phyloP scores from a whole-genome alignment of 2,113 vertebrate species.

The Glareola pratincola region DNA sequence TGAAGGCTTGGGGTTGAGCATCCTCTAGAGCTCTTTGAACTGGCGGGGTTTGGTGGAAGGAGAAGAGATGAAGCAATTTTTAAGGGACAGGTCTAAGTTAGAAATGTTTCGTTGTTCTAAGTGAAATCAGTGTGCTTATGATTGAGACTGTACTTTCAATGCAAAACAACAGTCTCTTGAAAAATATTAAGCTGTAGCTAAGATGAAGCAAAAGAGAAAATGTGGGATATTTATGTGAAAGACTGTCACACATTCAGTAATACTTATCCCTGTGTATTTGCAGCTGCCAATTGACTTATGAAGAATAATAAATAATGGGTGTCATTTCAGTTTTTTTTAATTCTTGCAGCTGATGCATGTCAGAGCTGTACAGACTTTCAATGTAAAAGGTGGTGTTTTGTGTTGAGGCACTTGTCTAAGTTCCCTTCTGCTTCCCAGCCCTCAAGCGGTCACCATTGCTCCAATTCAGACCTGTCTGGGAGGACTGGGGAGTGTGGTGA shows the following conservation, averaged over 20 bases:
- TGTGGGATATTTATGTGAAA: neutral
- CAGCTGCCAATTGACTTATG: neutral
- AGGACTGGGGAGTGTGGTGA: neutral
- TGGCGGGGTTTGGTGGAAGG: neutral
- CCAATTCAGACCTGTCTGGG: neutral
- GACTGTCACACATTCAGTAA: neutral
- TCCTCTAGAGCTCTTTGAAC: neutral
- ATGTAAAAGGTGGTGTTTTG: neutral
- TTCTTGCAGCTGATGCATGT: neutral
- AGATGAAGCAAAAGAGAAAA: neutral
- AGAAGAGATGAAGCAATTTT: neutral
- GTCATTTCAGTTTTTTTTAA: neutral
- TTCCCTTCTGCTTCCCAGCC: neutral
- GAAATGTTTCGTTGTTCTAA: neutral
- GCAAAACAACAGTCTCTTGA: neutral
- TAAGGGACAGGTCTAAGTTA: neutral
- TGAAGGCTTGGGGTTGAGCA: neutral
- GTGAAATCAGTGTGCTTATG: neutral
- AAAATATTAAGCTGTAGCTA: neutral
- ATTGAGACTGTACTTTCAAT: neutral
- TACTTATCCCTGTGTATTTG: neutral
- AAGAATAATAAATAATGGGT: neutral
- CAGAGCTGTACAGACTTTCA: neutral
- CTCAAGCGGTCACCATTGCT: neutral
- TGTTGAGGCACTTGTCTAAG: neutral